Percentiles rank a stretch among this genome's conserved stretches.
Conservation (phyloP, 2,797 vertebrate species). For the Enteromius anoplus region DNA sequence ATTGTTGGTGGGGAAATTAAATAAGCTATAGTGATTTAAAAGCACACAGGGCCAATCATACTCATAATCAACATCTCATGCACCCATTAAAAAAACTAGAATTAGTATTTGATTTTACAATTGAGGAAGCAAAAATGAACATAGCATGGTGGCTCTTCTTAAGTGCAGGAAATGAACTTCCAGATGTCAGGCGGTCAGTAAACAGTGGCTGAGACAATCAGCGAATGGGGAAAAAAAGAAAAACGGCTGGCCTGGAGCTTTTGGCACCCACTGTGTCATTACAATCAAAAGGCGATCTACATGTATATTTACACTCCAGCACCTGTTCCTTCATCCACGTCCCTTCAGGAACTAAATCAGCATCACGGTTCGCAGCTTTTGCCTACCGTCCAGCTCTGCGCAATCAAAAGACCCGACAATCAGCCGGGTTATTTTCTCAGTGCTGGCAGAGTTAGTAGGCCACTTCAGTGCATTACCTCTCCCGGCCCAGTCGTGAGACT, state of each 20-base stretch:
- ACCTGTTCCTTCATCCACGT: constrained; percentile 53
- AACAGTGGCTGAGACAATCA: constrained; percentile 54
- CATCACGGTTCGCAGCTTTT: constrained; percentile 26
- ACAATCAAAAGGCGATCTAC: constrained; percentile 61
- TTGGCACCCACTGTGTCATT: constrained; percentile 54
- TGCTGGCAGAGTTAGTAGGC: constrained; percentile 40
- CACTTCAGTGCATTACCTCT: constrained; percentile 52
- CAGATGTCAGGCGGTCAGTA: constrained; percentile 31
- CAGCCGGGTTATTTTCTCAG: constrained; percentile 36
- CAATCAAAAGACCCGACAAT: constrained; percentile 54
- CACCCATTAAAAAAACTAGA: neutral
- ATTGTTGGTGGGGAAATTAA: neutral
- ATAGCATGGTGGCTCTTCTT: constrained; percentile 2
- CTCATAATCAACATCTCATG: neutral
- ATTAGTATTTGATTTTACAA: constrained; percentile 4
- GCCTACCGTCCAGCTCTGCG: constrained; percentile 27
- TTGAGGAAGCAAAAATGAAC: neutral
- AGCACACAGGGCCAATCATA: neutral
- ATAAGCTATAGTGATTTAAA: neutral
- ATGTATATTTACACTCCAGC: constrained; percentile 57
- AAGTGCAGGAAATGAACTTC: constrained; percentile 18
- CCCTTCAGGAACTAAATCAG: constrained; percentile 61
- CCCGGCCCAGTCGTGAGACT: constrained; percentile 40
- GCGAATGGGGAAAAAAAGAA: constrained; percentile 18
- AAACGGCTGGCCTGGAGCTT: constrained; percentile 37